These are phyloP conservation scores for Sylvietta virens DNA, from an alignment of 2,113 vertebrate genomes.

Conservation along the genomic window DNA sequence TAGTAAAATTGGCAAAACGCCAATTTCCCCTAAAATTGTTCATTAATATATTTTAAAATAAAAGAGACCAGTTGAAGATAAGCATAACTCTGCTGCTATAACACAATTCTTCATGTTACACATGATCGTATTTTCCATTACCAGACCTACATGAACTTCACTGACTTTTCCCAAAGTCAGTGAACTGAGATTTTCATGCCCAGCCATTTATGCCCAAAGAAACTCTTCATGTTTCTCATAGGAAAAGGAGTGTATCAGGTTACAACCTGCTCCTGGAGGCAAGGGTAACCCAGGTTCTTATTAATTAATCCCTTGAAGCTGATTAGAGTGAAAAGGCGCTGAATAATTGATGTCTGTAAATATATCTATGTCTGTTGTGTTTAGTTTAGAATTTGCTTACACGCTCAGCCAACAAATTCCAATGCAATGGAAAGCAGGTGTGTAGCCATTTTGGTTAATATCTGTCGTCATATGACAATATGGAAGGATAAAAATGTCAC, in stretches of 20 bases:
- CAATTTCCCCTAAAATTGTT: background rate
- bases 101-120: background rate
- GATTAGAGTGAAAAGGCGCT: background rate
- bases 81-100: background rate
- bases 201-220: background rate
- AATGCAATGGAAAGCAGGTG: background rate
- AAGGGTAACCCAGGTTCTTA: background rate
- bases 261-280: fast-evolving
- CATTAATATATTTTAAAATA: background rate
- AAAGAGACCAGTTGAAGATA: background rate
- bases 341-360: background rate
- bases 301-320: background rate
- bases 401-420: background rate
- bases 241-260: background rate
- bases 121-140: background rate
- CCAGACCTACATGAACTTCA: background rate
- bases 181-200: background rate
- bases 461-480: background rate
- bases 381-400: background rate
- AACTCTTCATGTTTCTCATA: background rate
- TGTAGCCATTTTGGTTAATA: background rate
- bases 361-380: no score
- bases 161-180: background rate
- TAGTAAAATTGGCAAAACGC: background rate
- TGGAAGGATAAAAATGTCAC: background rate